Conservation (phyloP, 2,797 vertebrate genomes). For the Amniataba percoides region DNA sequence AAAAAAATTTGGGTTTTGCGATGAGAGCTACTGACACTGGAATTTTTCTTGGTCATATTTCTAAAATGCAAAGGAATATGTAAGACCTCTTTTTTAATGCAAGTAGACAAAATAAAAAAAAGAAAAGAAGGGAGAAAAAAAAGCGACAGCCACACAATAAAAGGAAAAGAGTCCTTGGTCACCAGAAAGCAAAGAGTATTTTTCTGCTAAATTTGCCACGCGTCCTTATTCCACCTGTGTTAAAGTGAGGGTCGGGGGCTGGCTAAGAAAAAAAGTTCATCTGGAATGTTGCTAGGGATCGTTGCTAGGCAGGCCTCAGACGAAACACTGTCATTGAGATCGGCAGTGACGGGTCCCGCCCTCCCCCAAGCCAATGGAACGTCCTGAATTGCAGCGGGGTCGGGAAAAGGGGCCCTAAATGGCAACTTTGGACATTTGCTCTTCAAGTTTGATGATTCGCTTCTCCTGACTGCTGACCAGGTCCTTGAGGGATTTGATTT, state of each 20-base stretch:
- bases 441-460: conserved; percentile 95
- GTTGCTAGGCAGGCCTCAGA: conserved; percentile 83
- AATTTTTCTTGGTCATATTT: conserved; percentile 70
- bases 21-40: conserved; percentile 57
- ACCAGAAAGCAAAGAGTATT: conserved; percentile 67
- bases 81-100: conserved; percentile 72
- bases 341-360: conserved; percentile 84
- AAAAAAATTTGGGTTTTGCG: conserved; percentile 58
- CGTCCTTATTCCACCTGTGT: conserved; percentile 78
- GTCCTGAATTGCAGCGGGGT: conserved; percentile 83
- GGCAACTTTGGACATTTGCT: conserved; percentile 93
- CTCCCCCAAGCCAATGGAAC: conserved; percentile 82
- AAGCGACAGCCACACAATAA: conserved; percentile 76
- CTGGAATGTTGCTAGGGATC: conserved; percentile 89
- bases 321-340: conserved; percentile 85
- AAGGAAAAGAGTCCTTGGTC: conserved; percentile 72
- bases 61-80: conserved; percentile 71
- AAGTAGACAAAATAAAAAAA: conserved; percentile 76
- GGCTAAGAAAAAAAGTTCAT: conserved; percentile 83
- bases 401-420: conserved; percentile 84
- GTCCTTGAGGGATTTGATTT: conserved; percentile 96
- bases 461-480: conserved; percentile 95
- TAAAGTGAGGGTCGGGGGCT: conserved; percentile 73
- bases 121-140: conserved; percentile 67
- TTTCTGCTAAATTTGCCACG: conserved; percentile 75